Evolutionary conservation across 2,888 invertebrate species (phyloP), one percentile per base, ranked within the genome.

Genomic region (Sarcophaga caerulescens): DNA sequence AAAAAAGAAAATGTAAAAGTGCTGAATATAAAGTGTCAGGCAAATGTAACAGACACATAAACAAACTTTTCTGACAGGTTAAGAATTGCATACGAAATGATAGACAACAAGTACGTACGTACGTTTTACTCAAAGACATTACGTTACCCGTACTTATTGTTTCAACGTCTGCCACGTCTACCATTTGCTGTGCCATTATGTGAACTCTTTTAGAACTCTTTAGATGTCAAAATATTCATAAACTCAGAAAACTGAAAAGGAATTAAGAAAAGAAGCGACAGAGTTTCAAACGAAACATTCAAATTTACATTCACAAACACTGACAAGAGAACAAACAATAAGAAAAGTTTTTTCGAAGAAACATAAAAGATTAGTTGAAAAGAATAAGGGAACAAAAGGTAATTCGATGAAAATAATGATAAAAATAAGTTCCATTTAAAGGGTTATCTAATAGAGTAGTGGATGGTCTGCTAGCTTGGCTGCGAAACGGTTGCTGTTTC

Each of bases 11-110:
- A 82, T 66, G 44, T 65, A 59, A 35, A 77, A 82, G 65, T 76
- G 47, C 76, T 65, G 59, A 71, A 70, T 63, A 71, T 21, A 59
- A 66, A 59, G 25, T 25, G 70, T 76, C 70, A 81, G 45, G 63
- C 59, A 59, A 65, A 57, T 65, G 63, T 71, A 65, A 82, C 35
- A 45, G 70, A 23, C 57, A 65, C 65, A 77, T 71, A 76, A 76
- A 76, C 57, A 77, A 82, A 17, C 12, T 63, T 76, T 81, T 65
- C 45, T 77, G 70, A 82, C 76, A 77, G 57, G 17, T 76, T 82
- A 63, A 76, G 76, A 82, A 70, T 65, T 59, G 57, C 59, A 65
- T 66, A 47, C 44, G 70, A 82, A 82, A 19, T 77, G 76, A 71
- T 77, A 71, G 82, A 76, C 59, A 35, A 47, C 63, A 70, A 76